Percentiles rank a stretch among this genome's conserved stretches.
Evolutionary conservation across 2,888 invertebrate species (phyloP).

Genomic region (Mythimna pallens): DNA sequence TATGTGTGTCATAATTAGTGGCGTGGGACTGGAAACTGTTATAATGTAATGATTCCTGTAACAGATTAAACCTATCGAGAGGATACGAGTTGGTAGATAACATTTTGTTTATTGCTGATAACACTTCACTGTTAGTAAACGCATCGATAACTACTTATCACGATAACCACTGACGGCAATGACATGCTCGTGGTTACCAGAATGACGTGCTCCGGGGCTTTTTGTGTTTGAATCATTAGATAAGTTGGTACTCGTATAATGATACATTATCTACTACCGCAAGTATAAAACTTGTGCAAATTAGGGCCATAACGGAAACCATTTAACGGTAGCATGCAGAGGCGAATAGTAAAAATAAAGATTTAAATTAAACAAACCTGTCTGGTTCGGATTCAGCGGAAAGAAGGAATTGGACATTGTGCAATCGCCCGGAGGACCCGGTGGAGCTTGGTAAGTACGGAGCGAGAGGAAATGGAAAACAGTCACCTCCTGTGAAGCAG

Average conservation of each 20-base stretch:
- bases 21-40: not conserved
- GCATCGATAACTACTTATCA: not conserved
- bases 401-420: too few relatives aligned
- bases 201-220: not conserved
- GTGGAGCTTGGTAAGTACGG: too few relatives aligned
- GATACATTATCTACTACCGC: not conserved
- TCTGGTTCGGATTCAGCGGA: too few relatives aligned
- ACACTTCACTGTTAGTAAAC: constrained; percentile 20
- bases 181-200: not conserved
- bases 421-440: too few relatives aligned
- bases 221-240: not conserved
- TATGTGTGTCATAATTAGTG: not conserved
- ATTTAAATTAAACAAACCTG: too few relatives aligned
- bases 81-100: constrained; percentile 32
- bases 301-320: too few relatives aligned
- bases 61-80: constrained; percentile 24
- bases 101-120: constrained; percentile 38
- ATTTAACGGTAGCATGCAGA: too few relatives aligned
- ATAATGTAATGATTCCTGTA: constrained; percentile 10
- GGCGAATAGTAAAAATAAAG: too few relatives aligned
- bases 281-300: too few relatives aligned
- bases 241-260: not conserved
- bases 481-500: not conserved
- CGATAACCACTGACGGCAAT: not conserved
- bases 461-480: too few relatives aligned